Conservation (phyloP, 2,888 invertebrate genomes). For the Arge pagana region DNA sequence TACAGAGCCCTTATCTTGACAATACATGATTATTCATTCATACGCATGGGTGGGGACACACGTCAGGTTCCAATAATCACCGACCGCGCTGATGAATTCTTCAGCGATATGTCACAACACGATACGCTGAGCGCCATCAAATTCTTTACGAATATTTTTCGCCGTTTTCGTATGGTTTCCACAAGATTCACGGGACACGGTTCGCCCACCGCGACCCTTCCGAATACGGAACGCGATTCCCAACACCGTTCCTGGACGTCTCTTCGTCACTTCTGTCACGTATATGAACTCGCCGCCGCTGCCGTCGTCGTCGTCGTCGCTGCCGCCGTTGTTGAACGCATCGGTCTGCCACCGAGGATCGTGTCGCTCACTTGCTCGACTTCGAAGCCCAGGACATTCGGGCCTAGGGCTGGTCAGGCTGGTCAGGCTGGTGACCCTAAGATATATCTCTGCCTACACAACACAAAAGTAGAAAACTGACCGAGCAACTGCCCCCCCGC, state of each 20-base stretch:
- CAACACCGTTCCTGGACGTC: no score
- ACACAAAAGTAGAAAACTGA: not conserved
- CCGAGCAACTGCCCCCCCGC: slow-evolving; percentile 12
- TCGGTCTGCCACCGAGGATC: not conserved
- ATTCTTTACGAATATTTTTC: not conserved
- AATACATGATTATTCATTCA: slow-evolving; percentile 56
- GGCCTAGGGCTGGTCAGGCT: not conserved
- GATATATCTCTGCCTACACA: not conserved
- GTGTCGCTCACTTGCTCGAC: not conserved
- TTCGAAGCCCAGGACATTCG: not conserved
- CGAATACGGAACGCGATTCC: no score
- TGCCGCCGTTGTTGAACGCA: not conserved
- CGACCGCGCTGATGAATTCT: not conserved
- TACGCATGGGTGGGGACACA: slow-evolving; percentile 47
- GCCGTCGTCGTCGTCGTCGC: not conserved
- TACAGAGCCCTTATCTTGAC: slow-evolving; percentile 54
- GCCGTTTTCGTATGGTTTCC: not conserved
- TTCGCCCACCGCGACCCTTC: not conserved
- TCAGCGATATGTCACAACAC: not conserved
- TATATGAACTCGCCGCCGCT: not conserved
- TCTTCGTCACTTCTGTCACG: no score
- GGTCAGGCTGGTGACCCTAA: not conserved
- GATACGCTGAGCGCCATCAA: slow-evolving; percentile 12
- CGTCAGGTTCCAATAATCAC: slow-evolving; percentile 15
- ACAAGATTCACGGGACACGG: not conserved